Evolutionary conservation across 2,113 vertebrate genomes (phyloP), one percentile per base, ranked within the genome.

Genomic region (Cyprinodon tularosa): DNA sequence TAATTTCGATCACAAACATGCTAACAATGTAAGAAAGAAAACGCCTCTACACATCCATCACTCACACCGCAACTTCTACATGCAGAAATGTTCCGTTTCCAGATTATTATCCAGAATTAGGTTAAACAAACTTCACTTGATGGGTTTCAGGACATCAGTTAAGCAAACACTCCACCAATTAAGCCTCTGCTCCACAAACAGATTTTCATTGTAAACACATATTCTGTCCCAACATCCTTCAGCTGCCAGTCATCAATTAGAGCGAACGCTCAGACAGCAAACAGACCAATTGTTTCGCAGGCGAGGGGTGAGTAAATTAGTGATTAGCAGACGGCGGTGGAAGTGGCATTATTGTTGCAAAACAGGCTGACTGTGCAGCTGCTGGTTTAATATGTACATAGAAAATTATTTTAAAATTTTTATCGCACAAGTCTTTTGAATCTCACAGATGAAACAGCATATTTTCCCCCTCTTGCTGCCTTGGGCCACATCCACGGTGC

Each of bases 391-490:
- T 87, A 82, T 87, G 80, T 78, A 88, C 86, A 91, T 91, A 80
- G 81, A 68, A 82, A 89, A 91, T 86, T 44, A 81, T 59, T 83
- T 88, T 88, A 71, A 82, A 87, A 88, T 77, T 85, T 88, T 89
- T 75, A 89, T 89, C 73, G 69, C 70, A 70, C 62, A 62, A 76
- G 77, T 82, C 90, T 88, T 93, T 90, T 87, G 86, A 90, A 83
- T 84, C 36, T 59, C 67, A 17, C 77, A 88, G 82, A 91, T 90
- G 83, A 92, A 93, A 92, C 85, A 22, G 88, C 78, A 84, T 76
- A 48, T 69, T 62, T 36, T 67, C 68, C 48, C 40, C 44, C 12
- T 47, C 1, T 66, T 38, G 50, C 63, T 44, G 75, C 42, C 40
- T 76, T 75, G 61, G 60, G 82, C 72, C 69, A 79, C 70, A 64